Conservation (phyloP, 2,113 vertebrate genomes). For the Limanda limanda region DNA sequence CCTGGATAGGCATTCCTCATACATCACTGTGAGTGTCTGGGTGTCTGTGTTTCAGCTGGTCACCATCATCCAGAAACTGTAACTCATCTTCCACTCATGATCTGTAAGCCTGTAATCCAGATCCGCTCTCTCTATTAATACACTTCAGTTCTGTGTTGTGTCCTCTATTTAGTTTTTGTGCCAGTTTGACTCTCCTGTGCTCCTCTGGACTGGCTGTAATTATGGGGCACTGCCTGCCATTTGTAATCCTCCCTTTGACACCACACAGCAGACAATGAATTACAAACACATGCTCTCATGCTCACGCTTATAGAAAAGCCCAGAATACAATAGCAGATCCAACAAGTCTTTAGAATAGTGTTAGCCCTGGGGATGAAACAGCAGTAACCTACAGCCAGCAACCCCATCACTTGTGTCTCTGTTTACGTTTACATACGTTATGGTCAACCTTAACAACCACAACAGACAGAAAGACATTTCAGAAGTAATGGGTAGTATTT, state of each 20-base stretch:
- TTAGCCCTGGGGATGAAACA: background rate
- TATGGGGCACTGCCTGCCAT: constrained; percentile 36
- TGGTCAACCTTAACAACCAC: background rate
- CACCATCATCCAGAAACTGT: constrained; percentile 10
- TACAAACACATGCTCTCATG: constrained; percentile 16
- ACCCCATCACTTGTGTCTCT: background rate
- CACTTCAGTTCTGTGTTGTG: constrained; percentile 23
- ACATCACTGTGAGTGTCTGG: background rate
- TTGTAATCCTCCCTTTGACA: constrained; percentile 58
- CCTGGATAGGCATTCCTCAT: background rate
- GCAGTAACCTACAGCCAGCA: background rate
- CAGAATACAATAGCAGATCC: background rate
- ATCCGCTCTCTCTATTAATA: background rate
- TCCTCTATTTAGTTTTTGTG: constrained; percentile 4
- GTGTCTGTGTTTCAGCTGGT: constrained; percentile 4
- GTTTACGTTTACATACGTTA: too few species aligned
- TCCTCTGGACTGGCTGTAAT: constrained; percentile 51
- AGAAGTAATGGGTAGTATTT: too few species aligned
- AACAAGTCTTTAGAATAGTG: background rate
- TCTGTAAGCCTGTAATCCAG: constrained; percentile 7
- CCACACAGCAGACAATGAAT: constrained; percentile 51
- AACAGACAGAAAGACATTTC: background rate
- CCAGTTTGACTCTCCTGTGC: constrained; percentile 42
- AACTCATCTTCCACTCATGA: background rate
- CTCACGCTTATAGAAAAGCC: background rate